A percentile compares a stretch with the other conserved stretches of the same genome.
These are phyloP conservation scores for Cacoxenus indagator DNA, from an alignment of 2,888 invertebrate genomes.

Conservation along the genomic window DNA sequence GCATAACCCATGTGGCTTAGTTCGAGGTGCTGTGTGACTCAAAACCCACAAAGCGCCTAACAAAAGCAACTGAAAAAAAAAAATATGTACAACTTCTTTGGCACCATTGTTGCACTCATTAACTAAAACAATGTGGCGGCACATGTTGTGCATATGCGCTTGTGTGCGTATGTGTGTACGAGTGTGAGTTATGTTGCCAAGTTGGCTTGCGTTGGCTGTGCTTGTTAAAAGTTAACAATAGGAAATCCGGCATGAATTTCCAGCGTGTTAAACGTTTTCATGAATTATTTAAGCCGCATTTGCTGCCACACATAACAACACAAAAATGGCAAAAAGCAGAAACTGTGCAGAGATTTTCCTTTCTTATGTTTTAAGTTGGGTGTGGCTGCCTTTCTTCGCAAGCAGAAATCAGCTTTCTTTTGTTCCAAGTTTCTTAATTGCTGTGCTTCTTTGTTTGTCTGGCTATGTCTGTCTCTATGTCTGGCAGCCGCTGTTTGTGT, in stretches of 20 bases:
- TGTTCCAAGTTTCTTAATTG: background rate
- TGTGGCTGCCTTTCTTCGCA: background rate
- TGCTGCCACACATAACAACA: constrained; percentile 21
- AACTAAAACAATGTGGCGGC: constrained; percentile 1
- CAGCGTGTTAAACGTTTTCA: constrained; percentile 29
- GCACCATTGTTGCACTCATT: constrained; percentile 10
- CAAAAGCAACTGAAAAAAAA: no score
- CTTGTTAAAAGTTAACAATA: constrained; percentile 13
- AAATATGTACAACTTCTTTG: no score
- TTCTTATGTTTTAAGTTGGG: background rate
- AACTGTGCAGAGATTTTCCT: background rate
- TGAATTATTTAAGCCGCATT: constrained; percentile 37
- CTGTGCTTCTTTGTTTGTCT: background rate
- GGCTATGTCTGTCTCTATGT: background rate
- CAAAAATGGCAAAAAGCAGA: background rate
- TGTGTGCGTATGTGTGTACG: background rate
- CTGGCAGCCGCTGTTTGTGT: background rate
- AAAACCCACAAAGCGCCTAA: background rate
- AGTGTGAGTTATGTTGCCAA: background rate
- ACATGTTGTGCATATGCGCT: background rate
- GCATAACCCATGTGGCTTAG: background rate
- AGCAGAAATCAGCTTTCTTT: no score
- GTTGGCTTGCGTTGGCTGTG: background rate
- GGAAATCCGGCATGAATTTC: constrained; percentile 2
- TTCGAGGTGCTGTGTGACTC: background rate